phyloP scores from a whole-genome alignment of 2,888 invertebrate genomes.

The Acleris holmiana region DNA sequence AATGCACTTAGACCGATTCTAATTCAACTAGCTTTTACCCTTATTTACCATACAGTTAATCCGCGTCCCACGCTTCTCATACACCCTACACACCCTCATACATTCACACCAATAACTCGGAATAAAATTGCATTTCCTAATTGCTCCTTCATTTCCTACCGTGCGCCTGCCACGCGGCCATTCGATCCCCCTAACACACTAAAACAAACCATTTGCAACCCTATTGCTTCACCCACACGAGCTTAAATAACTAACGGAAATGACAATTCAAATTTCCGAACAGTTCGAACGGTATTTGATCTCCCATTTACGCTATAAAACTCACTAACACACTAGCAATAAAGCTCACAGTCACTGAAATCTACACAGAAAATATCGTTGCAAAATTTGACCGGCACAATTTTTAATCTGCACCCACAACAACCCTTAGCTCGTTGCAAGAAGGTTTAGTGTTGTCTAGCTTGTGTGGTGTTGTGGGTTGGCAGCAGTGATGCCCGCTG shows the following conservation, averaged over 20 bases:
- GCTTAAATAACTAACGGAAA: constrained; percentile 30
- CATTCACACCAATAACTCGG: constrained; percentile 61
- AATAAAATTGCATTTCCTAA: constrained; percentile 79
- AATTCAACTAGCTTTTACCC: constrained; percentile 31
- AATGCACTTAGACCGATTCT: constrained; percentile 26
- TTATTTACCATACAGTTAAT: constrained; percentile 31
- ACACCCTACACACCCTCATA: constrained; percentile 49
- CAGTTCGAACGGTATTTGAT: constrained; percentile 32
- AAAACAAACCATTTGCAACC: constrained; percentile 37
- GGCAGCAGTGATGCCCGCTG: constrained; percentile 50
- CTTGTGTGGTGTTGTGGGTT: constrained; percentile 16
- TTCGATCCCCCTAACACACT: constrained; percentile 48
- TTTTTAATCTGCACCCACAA: constrained; percentile 21
- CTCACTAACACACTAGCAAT: constrained; percentile 25
- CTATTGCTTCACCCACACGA: constrained; percentile 38
- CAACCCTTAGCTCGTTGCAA: constrained; percentile 17
- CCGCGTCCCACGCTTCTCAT: constrained; percentile 48
- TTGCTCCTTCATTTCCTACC: constrained; percentile 71
- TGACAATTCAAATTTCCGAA: constrained; percentile 11
- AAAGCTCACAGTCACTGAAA: constrained; percentile 41
- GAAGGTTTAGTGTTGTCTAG: constrained; percentile 45
- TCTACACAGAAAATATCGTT: constrained; percentile 38
- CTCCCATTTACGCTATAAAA: constrained; percentile 16
- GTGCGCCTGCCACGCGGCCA: constrained; percentile 76
- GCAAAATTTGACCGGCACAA: constrained; percentile 28